Evolutionary conservation across 2,797 vertebrate species (phyloP).

Genomic region (Cephalopachus bancanus): DNA sequence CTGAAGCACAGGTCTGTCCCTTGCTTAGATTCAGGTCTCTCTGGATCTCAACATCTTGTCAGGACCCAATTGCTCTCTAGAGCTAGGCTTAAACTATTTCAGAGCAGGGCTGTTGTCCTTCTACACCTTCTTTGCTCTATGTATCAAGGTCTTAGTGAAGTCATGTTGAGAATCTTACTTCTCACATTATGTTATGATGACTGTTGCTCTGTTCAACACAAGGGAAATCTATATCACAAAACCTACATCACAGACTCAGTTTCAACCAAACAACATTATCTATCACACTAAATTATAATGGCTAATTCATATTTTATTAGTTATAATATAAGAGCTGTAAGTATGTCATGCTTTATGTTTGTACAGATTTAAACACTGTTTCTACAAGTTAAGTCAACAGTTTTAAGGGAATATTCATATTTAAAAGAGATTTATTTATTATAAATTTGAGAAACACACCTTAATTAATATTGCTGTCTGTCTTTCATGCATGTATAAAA

Average conservation of each 20-base stretch:
- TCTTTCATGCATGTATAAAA: background rate
- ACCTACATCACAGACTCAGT: background rate
- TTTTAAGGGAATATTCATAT: background rate
- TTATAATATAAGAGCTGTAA: background rate
- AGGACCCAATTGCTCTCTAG: fast-evolving
- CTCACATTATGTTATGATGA: background rate
- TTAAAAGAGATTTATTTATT: background rate
- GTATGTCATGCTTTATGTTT: background rate
- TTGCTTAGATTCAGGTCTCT: background rate
- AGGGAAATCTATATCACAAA: background rate
- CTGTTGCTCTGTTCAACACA: background rate
- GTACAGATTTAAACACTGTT: background rate
- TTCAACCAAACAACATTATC: background rate
- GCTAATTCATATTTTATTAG: background rate
- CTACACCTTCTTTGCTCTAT: background rate
- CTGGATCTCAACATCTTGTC: fast-evolving
- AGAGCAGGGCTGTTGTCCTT: background rate
- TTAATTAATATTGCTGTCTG: background rate
- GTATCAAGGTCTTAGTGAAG: background rate
- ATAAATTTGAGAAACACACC: background rate
- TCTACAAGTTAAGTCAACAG: background rate
- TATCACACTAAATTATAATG: background rate
- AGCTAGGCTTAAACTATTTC: too few species aligned
- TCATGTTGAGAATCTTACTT: background rate
- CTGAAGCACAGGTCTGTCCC: background rate